Percentiles rank a stretch among this genome's conserved stretches.
Conservation (phyloP, 2,888 invertebrate species). For the Machimus rusticus region DNA sequence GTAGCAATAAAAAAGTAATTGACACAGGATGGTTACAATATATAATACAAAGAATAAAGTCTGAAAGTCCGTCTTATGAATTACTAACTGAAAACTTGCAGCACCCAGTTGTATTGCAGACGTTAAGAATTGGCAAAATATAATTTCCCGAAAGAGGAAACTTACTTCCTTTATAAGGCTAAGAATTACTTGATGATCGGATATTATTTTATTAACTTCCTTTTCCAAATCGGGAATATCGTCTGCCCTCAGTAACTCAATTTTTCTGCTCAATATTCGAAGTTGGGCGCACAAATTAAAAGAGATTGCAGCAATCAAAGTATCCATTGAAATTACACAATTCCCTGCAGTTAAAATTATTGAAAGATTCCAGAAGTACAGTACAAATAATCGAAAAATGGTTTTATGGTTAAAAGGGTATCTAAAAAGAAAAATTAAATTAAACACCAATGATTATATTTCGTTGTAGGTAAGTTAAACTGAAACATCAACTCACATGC, state of each 20-base stretch:
- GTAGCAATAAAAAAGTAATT: not conserved
- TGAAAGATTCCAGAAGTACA: not conserved
- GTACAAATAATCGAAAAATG: not conserved
- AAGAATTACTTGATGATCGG: not conserved
- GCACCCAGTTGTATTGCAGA: not conserved
- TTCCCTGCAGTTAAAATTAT: not conserved
- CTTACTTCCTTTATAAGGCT: not conserved
- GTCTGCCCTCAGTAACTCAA: not conserved
- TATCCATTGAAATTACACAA: not conserved
- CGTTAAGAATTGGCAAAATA: not conserved
- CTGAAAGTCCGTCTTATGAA: not conserved
- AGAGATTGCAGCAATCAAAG: not conserved
- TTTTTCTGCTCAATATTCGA: not conserved
- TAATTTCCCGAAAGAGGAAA: not conserved
- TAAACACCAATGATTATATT: not conserved
- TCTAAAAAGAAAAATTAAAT: not conserved
- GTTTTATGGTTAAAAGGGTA: not conserved
- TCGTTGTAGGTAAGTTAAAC: not conserved
- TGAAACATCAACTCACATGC: not conserved
- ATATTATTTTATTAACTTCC: not conserved
- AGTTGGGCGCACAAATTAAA: not conserved
- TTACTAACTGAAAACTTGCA: not conserved
- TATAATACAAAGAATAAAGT: not conserved
- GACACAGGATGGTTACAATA: not conserved
- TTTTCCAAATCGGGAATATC: not conserved